Percentiles rank a stretch among this genome's conserved stretches.
Conservation (phyloP, 2,888 invertebrate species). For the Bruchidius siliquastri region DNA sequence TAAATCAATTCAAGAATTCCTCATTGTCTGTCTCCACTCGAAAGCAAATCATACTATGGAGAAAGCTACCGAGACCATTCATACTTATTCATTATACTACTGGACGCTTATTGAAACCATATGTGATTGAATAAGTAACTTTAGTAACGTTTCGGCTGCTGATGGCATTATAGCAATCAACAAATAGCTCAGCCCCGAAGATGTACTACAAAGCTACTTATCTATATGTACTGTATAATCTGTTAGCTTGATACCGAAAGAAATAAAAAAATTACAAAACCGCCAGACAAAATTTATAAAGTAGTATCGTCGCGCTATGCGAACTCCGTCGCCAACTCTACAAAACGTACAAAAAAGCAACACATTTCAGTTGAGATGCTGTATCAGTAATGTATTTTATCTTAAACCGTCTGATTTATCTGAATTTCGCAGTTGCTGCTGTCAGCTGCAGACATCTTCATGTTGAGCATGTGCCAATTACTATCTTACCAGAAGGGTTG, state of each 20-base stretch:
- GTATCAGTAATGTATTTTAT: constrained; percentile 20
- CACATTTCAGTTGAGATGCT: constrained; percentile 23
- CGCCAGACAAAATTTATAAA: not conserved
- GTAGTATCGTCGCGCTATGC: not conserved
- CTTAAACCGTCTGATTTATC: constrained; percentile 27
- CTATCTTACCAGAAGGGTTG: not conserved
- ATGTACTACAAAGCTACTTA: too few relatives aligned
- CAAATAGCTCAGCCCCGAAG: too few relatives aligned
- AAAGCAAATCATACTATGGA: too few relatives aligned
- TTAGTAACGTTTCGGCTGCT: too few relatives aligned
- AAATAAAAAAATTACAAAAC: not conserved
- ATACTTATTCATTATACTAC: too few relatives aligned
- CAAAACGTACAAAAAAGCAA: constrained; percentile 10
- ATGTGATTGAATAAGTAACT: too few relatives aligned
- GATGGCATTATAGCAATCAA: too few relatives aligned
- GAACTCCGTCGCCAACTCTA: not conserved
- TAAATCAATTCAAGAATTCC: too few relatives aligned
- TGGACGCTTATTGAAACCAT: too few relatives aligned
- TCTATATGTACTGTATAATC: too few relatives aligned
- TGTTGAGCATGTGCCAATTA: not conserved
- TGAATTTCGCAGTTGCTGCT: constrained; percentile 28
- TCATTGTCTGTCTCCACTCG: too few relatives aligned
- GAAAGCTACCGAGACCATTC: too few relatives aligned
- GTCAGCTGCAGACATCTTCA: constrained; percentile 26
- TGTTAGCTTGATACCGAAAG: not conserved